These are phyloP conservation scores for Gavialis gangeticus DNA, from an alignment of 2,113 vertebrate species.

Conservation along the genomic window DNA sequence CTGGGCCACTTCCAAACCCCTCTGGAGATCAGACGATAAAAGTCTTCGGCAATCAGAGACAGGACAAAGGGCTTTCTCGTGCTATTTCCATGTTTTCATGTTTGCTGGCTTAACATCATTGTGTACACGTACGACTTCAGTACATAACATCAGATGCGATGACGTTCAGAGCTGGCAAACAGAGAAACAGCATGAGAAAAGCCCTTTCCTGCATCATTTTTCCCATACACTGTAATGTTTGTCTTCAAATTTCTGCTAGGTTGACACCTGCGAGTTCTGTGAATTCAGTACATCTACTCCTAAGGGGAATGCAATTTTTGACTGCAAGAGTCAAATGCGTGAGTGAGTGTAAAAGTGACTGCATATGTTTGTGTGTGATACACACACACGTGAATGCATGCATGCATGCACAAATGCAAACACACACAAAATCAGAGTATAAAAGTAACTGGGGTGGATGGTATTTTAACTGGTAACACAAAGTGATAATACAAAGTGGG, in stretches of 20 bases:
- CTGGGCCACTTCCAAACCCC: conserved; percentile 78
- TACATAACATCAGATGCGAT: conserved; percentile 75
- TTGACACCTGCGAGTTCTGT: background rate
- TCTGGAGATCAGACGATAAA: conserved; percentile 73
- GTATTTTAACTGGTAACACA: background rate
- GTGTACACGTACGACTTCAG: conserved; percentile 74
- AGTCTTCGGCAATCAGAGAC: conserved; percentile 72
- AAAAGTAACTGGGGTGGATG: background rate
- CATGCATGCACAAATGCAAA: background rate
- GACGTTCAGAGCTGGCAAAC: conserved; percentile 79
- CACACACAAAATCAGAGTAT: background rate
- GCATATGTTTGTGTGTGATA: fast-evolving
- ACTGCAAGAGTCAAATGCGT: background rate
- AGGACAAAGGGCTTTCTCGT: conserved; percentile 80
- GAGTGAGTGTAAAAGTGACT: too few relatives aligned
- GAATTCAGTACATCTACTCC: background rate
- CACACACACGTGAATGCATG: background rate
- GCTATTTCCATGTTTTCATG: conserved; percentile 78
- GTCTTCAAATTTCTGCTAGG: conserved; percentile 9
- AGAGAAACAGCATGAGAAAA: conserved; percentile 79
- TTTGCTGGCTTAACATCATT: conserved; percentile 79
- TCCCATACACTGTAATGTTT: conserved; percentile 44
- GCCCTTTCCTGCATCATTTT: conserved; percentile 63
- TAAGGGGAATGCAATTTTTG: background rate
- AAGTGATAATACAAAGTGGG: too few relatives aligned